Evolutionary conservation across 92 coral and sea anemone species (phyloP).

Genomic region (Anthopleura xanthogrammica): DNA sequence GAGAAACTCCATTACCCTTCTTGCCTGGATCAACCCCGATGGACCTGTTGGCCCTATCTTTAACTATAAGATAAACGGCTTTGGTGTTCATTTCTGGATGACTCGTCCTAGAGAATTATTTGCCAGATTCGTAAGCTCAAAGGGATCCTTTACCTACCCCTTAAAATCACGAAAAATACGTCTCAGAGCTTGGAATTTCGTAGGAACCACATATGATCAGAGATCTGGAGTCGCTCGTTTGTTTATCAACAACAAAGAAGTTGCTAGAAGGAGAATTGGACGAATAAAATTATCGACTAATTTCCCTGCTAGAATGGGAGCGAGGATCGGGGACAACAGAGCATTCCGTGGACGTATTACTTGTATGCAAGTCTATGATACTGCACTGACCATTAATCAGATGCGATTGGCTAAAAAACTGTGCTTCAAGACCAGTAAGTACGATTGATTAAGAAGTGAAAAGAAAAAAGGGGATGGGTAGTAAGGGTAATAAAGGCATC

Average conservation of each 20-base stretch:
- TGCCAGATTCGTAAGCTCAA: slow-evolving; percentile 64
- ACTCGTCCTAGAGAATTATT: slow-evolving; percentile 61
- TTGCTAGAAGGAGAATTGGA: slow-evolving; percentile 59
- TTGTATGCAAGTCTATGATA: slow-evolving; percentile 73
- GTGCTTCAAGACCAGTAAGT: slow-evolving; percentile 80
- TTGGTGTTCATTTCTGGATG: slow-evolving; percentile 84
- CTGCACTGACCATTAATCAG: slow-evolving; percentile 51
- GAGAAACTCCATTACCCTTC: slow-evolving; percentile 66
- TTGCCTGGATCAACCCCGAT: slow-evolving; percentile 80
- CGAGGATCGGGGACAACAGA: slow-evolving; percentile 59
- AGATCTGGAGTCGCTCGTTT: slow-evolving; percentile 62
- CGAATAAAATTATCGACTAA: slow-evolving; percentile 65
- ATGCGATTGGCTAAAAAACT: slow-evolving; percentile 64
- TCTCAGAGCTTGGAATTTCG: slow-evolving; percentile 73
- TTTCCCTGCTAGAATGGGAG: slow-evolving; percentile 75
- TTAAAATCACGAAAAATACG: slow-evolving; percentile 46
- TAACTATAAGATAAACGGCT: slow-evolving; percentile 79
- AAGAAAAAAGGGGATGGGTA: background rate
- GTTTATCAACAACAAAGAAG: slow-evolving; percentile 58
- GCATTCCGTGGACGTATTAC: slow-evolving; percentile 84
- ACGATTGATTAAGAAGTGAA: background rate
- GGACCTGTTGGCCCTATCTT: slow-evolving; percentile 78
- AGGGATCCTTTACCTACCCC: slow-evolving; percentile 42
- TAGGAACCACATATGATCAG: slow-evolving; percentile 70
- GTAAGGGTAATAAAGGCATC: too few species aligned